Percentiles rank a stretch among this genome's conserved stretches.
Evolutionary conservation across 2,797 vertebrate genomes (phyloP).

Genomic region (Eurystomus glaucurus): DNA sequence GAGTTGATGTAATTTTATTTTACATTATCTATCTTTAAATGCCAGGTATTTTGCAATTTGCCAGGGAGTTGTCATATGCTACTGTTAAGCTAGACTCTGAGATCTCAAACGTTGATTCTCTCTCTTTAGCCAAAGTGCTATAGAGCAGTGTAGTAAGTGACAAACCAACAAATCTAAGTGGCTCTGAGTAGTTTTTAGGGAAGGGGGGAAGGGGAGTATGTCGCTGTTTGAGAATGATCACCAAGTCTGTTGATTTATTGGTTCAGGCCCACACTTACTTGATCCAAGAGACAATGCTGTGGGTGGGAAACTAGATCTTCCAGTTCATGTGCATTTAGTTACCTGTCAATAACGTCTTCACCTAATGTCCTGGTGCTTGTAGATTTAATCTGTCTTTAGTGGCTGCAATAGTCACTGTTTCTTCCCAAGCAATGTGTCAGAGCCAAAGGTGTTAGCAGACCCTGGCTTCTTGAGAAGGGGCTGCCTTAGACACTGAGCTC

Average conservation of each 20-base stretch:
- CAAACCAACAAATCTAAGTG: not conserved
- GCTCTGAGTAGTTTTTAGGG: not conserved
- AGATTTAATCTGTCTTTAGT: not conserved
- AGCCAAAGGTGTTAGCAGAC: not conserved
- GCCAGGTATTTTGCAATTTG: not conserved
- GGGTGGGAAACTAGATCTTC: not conserved
- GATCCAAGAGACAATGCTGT: not conserved
- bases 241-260: not conserved
- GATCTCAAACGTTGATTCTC: not conserved
- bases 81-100: not conserved
- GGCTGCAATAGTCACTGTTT: not conserved
- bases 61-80: not conserved
- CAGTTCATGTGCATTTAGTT: not conserved
- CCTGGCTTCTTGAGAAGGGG: not conserved
- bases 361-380: not conserved
- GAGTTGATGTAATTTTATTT: not conserved
- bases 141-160: not conserved
- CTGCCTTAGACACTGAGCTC: not conserved
- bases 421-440: not conserved
- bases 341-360: not conserved
- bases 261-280: not conserved
- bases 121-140: not conserved
- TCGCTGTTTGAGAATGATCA: not conserved
- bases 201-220: not conserved
- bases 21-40: not conserved